These are phyloP conservation scores for Stenoptilia bipunctidactyla DNA, from an alignment of 2,888 invertebrate genomes.

Conservation along the genomic window DNA sequence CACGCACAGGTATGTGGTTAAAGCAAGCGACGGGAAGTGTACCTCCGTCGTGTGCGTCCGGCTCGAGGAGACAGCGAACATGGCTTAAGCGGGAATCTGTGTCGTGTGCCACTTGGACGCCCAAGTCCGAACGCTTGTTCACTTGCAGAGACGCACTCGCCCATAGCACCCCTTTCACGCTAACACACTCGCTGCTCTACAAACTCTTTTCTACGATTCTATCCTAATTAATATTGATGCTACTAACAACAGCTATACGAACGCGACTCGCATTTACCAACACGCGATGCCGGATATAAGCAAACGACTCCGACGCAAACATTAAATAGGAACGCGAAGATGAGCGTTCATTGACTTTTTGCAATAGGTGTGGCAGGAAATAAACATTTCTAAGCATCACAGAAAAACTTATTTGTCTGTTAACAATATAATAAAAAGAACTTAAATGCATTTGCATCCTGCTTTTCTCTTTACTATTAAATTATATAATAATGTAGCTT, in stretches of 20 bases:
- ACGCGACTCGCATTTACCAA: conserved; percentile 23
- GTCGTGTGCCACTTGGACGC: conserved; percentile 47
- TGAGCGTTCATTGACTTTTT: conserved; percentile 31
- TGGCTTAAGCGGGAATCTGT: conserved; percentile 50
- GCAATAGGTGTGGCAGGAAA: neutral
- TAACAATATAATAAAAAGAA: too few relatives aligned
- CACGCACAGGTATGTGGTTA: neutral
- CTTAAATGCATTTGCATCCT: too few relatives aligned
- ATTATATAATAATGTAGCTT: too few relatives aligned
- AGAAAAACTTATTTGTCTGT: too few relatives aligned
- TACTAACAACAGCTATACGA: conserved; percentile 23
- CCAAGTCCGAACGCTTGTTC: conserved; percentile 10
- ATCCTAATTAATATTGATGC: conserved; percentile 44
- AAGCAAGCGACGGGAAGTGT: conserved; percentile 36
- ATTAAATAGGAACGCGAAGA: conserved; percentile 5
- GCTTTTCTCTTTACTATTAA: too few relatives aligned
- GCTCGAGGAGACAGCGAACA: conserved; percentile 46
- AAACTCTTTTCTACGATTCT: conserved; percentile 34
- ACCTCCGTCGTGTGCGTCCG: conserved; percentile 41
- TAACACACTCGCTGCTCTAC: conserved; percentile 59
- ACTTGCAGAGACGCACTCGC: conserved; percentile 45
- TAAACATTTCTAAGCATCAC: too few relatives aligned
- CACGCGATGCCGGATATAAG: conserved; percentile 31
- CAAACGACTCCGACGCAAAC: conserved; percentile 17
- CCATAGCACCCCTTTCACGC: conserved; percentile 67